Percentiles rank a stretch among this genome's conserved stretches.
These are phyloP conservation scores for Dicyrtoma fusca DNA, from an alignment of 2,888 invertebrate genomes.

Conservation along the genomic window DNA sequence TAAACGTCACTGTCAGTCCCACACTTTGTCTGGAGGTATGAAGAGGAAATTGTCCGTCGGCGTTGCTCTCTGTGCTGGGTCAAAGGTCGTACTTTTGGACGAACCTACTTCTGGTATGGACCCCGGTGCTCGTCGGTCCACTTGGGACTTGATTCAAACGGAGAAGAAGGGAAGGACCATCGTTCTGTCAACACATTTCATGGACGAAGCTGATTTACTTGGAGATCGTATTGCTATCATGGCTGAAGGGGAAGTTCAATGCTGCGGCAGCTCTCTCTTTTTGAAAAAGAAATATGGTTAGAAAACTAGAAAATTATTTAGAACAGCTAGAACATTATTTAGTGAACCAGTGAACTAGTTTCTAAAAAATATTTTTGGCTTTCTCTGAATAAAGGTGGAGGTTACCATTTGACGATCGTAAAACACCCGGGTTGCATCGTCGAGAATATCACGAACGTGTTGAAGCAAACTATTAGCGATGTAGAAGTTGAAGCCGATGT, in stretches of 20 bases:
- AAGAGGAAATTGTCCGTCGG: conserved; percentile 85
- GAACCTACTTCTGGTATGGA: conserved; percentile 62
- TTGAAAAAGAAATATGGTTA: conserved; percentile 72
- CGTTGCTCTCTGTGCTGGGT: conserved; percentile 77
- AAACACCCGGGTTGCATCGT: conserved; percentile 63
- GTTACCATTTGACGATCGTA: conserved; percentile 76
- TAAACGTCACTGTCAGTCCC: conserved; percentile 68
- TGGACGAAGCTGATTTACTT: conserved; percentile 93
- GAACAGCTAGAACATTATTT: background rate
- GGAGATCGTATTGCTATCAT: conserved; percentile 89
- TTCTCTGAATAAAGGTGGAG: conserved; percentile 59
- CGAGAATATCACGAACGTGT: conserved; percentile 64
- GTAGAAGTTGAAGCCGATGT: conserved; percentile 71
- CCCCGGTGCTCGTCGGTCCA: conserved; percentile 63
- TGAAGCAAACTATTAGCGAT: conserved; percentile 69
- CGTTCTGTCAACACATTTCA: conserved; percentile 89
- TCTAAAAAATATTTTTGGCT: background rate
- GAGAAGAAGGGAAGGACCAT: conserved; percentile 75
- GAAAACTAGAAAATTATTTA: conserved; percentile 66
- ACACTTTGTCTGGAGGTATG: conserved; percentile 87
- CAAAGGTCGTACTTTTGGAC: conserved; percentile 63
- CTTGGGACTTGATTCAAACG: conserved; percentile 59
- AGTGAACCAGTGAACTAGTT: background rate
- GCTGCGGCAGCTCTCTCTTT: conserved; percentile 80
- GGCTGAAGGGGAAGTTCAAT: conserved; percentile 72